Conservation (phyloP, 2,113 vertebrate genomes). For the Noctilio leporinus region DNA sequence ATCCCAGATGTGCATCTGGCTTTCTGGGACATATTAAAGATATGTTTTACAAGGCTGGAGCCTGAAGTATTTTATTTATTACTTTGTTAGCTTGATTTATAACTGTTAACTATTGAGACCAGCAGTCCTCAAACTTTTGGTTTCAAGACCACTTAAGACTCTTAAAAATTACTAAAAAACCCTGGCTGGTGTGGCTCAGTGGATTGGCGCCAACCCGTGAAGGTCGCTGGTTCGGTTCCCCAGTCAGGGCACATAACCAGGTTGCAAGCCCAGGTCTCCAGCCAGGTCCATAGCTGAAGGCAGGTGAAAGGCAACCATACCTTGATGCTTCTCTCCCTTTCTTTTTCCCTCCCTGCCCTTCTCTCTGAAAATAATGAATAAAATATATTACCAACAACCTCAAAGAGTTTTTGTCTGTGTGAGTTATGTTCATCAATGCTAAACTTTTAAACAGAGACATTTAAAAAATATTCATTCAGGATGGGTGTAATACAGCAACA, state of each 20-base stretch:
- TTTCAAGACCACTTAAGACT: not conserved
- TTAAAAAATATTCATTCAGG: slow-evolving; percentile 15
- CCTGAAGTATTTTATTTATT: not conserved
- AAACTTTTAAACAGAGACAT: slow-evolving; percentile 9
- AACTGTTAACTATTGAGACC: not conserved
- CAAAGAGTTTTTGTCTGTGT: not conserved
- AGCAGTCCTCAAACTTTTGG: not conserved
- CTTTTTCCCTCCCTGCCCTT: no score
- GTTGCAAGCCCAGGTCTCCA: no score
- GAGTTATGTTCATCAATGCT: not conserved
- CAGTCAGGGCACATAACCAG: no score
- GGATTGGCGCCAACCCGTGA: no score
- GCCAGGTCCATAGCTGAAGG: no score
- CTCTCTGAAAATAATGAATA: no score
- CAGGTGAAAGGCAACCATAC: no score
- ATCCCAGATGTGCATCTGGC: not conserved
- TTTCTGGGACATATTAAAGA: not conserved
- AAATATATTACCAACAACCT: not conserved
- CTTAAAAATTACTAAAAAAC: not conserved
- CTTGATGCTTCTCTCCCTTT: no score
- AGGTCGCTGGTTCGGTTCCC: no score
- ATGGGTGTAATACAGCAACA: no score
- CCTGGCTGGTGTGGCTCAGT: no score
- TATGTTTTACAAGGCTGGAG: not conserved
- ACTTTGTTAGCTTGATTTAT: not conserved